Evolutionary conservation across 2,888 invertebrate genomes (phyloP).

Genomic region (Mimas tiliae): DNA sequence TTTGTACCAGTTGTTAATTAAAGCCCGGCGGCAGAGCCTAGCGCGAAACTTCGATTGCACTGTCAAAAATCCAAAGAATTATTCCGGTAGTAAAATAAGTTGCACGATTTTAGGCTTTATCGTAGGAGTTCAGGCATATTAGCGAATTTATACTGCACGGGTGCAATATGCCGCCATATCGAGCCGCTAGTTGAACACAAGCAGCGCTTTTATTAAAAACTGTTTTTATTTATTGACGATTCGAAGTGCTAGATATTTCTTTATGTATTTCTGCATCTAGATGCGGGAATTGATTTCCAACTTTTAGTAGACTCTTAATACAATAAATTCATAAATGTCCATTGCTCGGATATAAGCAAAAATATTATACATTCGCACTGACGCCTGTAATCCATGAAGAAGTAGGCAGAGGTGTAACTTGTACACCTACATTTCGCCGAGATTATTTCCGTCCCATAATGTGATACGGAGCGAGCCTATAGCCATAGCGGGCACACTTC

Average conservation of each 20-base stretch:
- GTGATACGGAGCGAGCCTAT: no score
- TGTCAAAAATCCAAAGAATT: slow-evolving; percentile 85
- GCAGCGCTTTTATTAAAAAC: slow-evolving; percentile 78
- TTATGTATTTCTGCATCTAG: slow-evolving; percentile 38
- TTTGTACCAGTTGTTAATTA: slow-evolving; percentile 77
- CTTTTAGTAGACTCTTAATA: background rate
- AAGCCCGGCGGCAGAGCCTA: slow-evolving; percentile 70
- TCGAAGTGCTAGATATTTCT: slow-evolving; percentile 62
- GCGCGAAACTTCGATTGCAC: slow-evolving; percentile 83
- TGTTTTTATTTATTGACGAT: slow-evolving; percentile 78
- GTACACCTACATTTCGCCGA: no score
- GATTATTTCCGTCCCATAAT: no score
- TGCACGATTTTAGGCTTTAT: slow-evolving; percentile 82
- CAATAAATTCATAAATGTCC: background rate
- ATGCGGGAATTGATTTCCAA: slow-evolving; percentile 18
- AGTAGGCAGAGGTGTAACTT: no score
- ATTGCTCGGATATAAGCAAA: background rate
- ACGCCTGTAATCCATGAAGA: no score
- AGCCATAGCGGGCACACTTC: no score
- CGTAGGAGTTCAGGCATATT: slow-evolving; percentile 81
- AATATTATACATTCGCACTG: no score
- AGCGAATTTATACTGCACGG: slow-evolving; percentile 77
- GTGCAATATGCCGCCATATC: slow-evolving; percentile 76
- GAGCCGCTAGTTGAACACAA: slow-evolving; percentile 61
- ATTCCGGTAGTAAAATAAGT: slow-evolving; percentile 81